Evolutionary conservation across 2,113 vertebrate species (phyloP).

Genomic region (Lepus americanus): DNA sequence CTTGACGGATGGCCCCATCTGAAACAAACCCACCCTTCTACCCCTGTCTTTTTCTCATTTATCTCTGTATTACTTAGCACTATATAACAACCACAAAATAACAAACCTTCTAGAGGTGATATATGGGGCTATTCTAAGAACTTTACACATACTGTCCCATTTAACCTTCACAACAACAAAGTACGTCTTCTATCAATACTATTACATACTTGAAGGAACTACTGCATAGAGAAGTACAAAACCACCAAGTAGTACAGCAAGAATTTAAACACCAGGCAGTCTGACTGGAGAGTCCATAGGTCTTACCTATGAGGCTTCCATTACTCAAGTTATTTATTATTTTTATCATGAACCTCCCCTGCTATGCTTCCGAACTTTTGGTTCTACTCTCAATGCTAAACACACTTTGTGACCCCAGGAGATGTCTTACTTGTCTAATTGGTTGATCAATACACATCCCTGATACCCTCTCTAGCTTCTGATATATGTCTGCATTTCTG

Average conservation of each 20-base stretch:
- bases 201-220: not conserved
- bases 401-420: not conserved
- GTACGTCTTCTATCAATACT: no score
- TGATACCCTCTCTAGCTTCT: not conserved
- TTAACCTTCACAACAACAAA: not conserved
- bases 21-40: not conserved
- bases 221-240: not conserved
- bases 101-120: not conserved
- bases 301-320: not conserved
- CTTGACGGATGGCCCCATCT: not conserved
- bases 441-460: not conserved
- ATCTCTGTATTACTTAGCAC: not conserved
- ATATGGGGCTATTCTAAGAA: not conserved
- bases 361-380: not conserved
- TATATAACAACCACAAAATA: rapidly evolving
- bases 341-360: not conserved
- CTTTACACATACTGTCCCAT: rapidly evolving
- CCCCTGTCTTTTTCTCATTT: not conserved
- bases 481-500: not conserved
- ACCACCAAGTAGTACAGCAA: not conserved
- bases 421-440: not conserved
- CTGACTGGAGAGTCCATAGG: no score
- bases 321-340: not conserved
- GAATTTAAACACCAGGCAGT: not conserved
- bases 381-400: not conserved